Evolutionary conservation across 2,888 invertebrate species (phyloP).

Genomic region (Caenorhabditis panamensis): DNA sequence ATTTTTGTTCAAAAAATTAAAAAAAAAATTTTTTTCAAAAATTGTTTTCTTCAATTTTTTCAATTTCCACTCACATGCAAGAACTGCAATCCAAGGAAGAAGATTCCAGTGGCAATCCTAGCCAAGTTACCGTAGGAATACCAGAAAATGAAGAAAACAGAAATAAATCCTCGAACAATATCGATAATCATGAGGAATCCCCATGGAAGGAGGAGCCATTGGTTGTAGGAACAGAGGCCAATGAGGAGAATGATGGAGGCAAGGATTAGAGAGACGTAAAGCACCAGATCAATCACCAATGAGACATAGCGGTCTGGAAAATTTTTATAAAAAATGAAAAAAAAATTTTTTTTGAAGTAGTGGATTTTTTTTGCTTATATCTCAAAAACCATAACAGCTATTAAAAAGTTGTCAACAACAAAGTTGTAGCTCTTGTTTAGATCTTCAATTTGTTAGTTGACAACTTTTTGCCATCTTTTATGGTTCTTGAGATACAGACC

Average conservation of each 20-base stretch:
- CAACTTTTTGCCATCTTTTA: no score
- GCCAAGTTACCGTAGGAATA: constrained; percentile 78
- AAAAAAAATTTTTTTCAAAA: no score
- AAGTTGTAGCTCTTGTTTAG: no score
- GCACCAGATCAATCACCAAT: constrained; percentile 75
- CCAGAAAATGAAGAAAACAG: constrained; percentile 80
- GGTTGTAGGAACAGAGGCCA: constrained; percentile 74
- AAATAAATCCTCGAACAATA: constrained; percentile 80
- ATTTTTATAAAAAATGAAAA: no score
- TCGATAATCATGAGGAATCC: constrained; percentile 79
- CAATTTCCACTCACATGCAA: constrained; percentile 75
- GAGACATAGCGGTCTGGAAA: constrained; percentile 75
- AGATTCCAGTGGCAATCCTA: constrained; percentile 80
- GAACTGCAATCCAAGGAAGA: constrained; percentile 81
- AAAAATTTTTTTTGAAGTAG: no score
- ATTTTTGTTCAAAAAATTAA: neutral
- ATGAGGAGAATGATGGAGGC: constrained; percentile 77
- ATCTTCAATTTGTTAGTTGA: no score
- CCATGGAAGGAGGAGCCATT: constrained; percentile 80
- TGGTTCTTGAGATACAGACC: no score
- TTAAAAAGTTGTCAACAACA: no score
- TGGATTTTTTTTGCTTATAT: no score
- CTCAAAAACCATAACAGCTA: no score
- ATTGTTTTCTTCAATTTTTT: neutral
- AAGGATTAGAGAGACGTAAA: constrained; percentile 77